Evolutionary conservation across 2,113 vertebrate species (phyloP), one percentile per base, ranked within the genome.

Genomic region (Chitala chitala): DNA sequence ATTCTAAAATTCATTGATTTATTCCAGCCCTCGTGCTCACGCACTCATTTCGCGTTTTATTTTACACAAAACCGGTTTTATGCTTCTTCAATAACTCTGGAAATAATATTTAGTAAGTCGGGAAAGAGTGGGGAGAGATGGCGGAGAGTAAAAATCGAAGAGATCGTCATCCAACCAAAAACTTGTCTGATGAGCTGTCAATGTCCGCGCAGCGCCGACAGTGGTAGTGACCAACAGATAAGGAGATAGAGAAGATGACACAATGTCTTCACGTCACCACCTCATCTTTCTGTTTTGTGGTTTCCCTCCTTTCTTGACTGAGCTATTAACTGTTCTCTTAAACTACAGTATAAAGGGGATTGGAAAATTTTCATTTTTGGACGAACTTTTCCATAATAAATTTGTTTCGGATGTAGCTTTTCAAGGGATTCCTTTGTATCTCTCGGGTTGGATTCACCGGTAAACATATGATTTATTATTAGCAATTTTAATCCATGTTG

Each of bases 241-340:
- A 81, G 87, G 74, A 84, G 84, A 87, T 82, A 84, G 81, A 84
- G 17, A 50, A 69, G 66, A 46, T 54, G 33, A 80, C 59, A 59
- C 31, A 24, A 75, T 51, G 40, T 26, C 71, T 73, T 75, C 78
- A 80, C 77, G 40, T 76, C 84, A 79, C 79, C 76, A 68, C 46
- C 66, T 72, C 64, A 24, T 73, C 74, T 61, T 66, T 75, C 73
- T 77, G 75, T 78, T 61, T 79, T 77, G 36, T 33, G 65, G 73
- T 55, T 70, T n/a, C 65, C 61, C 69, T 65, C 55, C 70, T 79
- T 72, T 79, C 55, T 80, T 78, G 59, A 64, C 22, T 3, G 72
- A 73, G 38, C 77, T 80, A 78, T 80, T 84, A 75, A 80, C 53
- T 71, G 53, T 70, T 76, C 31, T 59, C 71, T 56, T 82, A 36